Percentiles rank a stretch among this genome's conserved stretches.
These are phyloP conservation scores for Phataginus tricuspis DNA, from an alignment of 2,797 vertebrate genomes.

Conservation along the genomic window DNA sequence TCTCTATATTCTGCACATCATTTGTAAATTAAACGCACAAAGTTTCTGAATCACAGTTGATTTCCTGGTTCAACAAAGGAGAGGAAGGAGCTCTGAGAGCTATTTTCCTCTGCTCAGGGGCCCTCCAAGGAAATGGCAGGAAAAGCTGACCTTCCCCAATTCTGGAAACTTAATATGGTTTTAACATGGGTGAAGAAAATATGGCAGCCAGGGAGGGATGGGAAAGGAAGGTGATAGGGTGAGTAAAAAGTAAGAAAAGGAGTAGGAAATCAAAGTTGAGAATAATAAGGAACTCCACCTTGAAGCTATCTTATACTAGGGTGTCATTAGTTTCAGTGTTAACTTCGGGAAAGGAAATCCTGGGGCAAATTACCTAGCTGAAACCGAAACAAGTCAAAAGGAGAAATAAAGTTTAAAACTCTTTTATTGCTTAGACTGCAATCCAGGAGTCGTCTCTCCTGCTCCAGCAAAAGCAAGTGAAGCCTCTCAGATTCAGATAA, in stretches of 20 bases:
- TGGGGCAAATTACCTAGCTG: no score
- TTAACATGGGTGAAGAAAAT: not conserved
- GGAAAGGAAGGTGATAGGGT: not conserved
- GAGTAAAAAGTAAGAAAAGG: not conserved
- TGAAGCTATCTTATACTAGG: not conserved
- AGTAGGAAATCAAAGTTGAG: not conserved
- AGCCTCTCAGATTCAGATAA: no score
- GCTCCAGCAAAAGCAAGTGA: no score
- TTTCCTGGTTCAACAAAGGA: not conserved
- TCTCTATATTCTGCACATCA: not conserved
- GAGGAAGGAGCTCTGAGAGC: not conserved
- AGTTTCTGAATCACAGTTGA: not conserved
- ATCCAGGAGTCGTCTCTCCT: no score
- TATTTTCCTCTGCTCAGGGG: not conserved
- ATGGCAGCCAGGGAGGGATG: not conserved
- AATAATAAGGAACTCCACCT: not conserved
- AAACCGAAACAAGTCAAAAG: no score
- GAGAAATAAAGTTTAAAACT: no score
- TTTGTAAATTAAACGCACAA: not conserved
- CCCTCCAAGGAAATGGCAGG: not conserved
- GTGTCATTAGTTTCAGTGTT: no score
- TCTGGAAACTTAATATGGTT: not conserved
- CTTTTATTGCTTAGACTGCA: no score
- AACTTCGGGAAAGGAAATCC: no score
- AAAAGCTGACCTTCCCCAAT: not conserved